Evolutionary conservation across 2,113 vertebrate genomes (phyloP), one percentile per base, ranked within the genome.

Genomic region (Clinocottus analis): DNA sequence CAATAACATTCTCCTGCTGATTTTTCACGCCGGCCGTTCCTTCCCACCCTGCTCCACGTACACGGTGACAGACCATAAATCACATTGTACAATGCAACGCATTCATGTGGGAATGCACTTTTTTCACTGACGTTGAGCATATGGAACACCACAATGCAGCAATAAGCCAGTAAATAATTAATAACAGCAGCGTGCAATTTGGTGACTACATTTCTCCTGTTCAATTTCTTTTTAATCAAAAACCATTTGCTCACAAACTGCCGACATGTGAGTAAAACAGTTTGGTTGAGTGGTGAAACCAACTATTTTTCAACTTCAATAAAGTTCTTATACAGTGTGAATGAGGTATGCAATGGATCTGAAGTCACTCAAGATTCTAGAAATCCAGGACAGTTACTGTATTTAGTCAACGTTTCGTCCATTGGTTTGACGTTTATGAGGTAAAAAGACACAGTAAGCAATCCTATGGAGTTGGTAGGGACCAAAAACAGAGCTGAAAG

Each of bases 51-150:
- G 79, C 65, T 82, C 77, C 63, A 82, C 64, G 79, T 64, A 75
- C 74, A 67, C 81, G 29, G 64, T 76, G 84, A 87, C 77, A 71
- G 73, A 67, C 68, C 75, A 85, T 89, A 86, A 88, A 89, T 89
- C 87, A 89, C 75, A 61, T 9, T 56, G 51, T 62, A 70, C 55
- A 39, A 43, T 59, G 71, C 67, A 35, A 79, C 13, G 79, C 71
- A 63, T 51, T 85, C 65, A 72, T 82, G 79, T 79, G 77, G 72
- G 79, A 79, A 45, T 81, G 79, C 72, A 23, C 23, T 23, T 13
- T 66, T 73, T 80, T 69, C 49, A 71, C 43, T 65, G 67, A 71
- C 41, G 14, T 67, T 7, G 9, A 72, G 49, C 72, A 64, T 72
- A 45, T 55, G 33, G 66, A 80, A 59, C 61, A 61, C 8, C 16